Percentiles rank a stretch among this genome's conserved stretches.
These are phyloP conservation scores for Sphaeramia orbicularis DNA, from an alignment of 2,797 vertebrate species.

Conservation along the genomic window DNA sequence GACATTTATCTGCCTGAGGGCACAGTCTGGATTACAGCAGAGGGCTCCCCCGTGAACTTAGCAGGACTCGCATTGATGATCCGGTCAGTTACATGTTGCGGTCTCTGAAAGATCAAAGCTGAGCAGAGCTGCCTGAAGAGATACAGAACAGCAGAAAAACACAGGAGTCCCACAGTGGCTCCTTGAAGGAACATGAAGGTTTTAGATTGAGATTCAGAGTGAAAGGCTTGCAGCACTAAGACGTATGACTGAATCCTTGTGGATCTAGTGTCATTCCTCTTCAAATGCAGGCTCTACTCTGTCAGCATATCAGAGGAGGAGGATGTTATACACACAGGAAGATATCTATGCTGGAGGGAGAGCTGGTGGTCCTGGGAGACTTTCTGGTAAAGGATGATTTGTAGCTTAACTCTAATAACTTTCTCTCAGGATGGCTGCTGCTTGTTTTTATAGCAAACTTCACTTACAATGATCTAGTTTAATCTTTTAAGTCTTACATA, in stretches of 20 bases:
- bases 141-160: slow-evolving; percentile 37
- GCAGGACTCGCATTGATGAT: slow-evolving; percentile 29
- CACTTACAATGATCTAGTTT: neutral
- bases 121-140: slow-evolving; percentile 47
- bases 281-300: slow-evolving; percentile 48
- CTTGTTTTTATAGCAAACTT: slow-evolving; percentile 4
- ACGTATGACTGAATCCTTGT: slow-evolving; percentile 45
- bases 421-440: slow-evolving; percentile 24
- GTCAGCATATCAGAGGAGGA: slow-evolving; percentile 51
- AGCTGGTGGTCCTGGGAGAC: slow-evolving; percentile 37
- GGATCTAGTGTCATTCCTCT: slow-evolving; percentile 45
- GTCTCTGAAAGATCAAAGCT: slow-evolving; percentile 62
- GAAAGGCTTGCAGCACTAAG: slow-evolving; percentile 43
- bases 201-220: slow-evolving; percentile 57
- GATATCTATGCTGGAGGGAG: slow-evolving; percentile 31
- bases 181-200: slow-evolving; percentile 46
- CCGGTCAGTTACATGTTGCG: slow-evolving; percentile 51
- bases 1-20: slow-evolving; percentile 69
- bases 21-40: slow-evolving; percentile 48
- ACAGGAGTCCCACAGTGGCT: slow-evolving; percentile 35
- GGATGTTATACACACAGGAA: slow-evolving; percentile 36
- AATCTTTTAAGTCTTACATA: too few species aligned
- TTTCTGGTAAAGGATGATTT: slow-evolving; percentile 21
- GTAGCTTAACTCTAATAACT: slow-evolving; percentile 14
- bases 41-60: slow-evolving; percentile 19